Evolutionary conservation across 2,113 vertebrate species (phyloP).

Genomic region (Mirounga angustirostris): DNA sequence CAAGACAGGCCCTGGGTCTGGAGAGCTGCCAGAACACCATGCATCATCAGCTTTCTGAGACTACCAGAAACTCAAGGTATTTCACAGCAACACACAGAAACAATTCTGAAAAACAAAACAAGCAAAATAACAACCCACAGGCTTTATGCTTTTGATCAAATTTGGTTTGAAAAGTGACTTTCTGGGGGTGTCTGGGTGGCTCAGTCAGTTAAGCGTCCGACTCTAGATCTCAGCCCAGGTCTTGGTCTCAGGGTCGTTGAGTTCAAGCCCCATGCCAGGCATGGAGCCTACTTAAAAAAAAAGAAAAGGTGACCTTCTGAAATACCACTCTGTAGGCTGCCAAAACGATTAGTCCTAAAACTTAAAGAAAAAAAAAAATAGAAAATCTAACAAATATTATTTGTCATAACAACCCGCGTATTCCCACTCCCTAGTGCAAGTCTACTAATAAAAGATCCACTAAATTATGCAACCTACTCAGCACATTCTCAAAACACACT

Average conservation of each 20-base stretch:
- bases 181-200: background rate
- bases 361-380: slow-evolving; percentile 21
- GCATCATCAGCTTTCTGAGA: background rate
- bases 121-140: background rate
- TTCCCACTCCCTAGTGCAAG: background rate
- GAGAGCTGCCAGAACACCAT: background rate
- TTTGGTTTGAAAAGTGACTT: background rate
- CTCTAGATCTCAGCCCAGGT: background rate
- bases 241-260: background rate
- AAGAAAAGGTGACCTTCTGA: slow-evolving; percentile 10
- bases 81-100: background rate
- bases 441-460: slow-evolving; percentile 36
- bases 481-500: slow-evolving; percentile 14
- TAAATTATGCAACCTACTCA: slow-evolving; percentile 10
- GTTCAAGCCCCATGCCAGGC: background rate
- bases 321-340: slow-evolving; percentile 8
- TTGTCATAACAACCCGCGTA: background rate
- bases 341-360: slow-evolving; percentile 51
- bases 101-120: background rate
- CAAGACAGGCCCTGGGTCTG: background rate
- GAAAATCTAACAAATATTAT: slow-evolving; percentile 35
- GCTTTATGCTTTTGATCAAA: background rate
- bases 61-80: background rate
- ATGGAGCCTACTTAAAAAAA: background rate
- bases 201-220: background rate